These are phyloP conservation scores for Mergus octosetaceus DNA, from an alignment of 2,797 vertebrate species.

Conservation along the genomic window DNA sequence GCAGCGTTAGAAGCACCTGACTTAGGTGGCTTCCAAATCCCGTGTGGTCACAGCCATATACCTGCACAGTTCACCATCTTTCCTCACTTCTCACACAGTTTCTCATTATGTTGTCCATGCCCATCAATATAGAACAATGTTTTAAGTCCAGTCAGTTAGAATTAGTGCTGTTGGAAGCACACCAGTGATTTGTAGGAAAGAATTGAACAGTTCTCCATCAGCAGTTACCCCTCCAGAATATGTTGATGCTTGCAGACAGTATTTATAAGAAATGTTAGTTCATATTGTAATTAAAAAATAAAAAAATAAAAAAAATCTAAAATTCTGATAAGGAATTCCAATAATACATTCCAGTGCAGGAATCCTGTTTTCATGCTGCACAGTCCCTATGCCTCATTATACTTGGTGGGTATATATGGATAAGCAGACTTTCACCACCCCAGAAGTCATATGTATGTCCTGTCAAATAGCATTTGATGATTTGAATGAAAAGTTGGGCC, in stretches of 20 bases:
- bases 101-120: neutral
- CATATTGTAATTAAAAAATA: neutral
- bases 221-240: neutral
- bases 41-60: neutral
- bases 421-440: constrained; percentile 13
- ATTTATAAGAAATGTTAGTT: neutral
- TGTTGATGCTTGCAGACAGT: neutral
- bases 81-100: neutral
- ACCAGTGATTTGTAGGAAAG: neutral
- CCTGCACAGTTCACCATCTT: neutral
- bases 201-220: neutral
- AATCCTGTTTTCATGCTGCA: neutral
- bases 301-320: neutral
- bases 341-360: neutral
- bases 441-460: constrained; percentile 18
- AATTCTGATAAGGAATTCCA: neutral
- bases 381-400: neutral
- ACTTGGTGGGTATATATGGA: neutral
- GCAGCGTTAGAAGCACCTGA: neutral
- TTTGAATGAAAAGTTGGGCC: constrained; percentile 37
- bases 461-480: constrained; percentile 60
- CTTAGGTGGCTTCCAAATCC: neutral
- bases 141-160: neutral
- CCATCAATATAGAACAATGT: neutral
- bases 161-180: neutral